These are phyloP conservation scores for Tangachromis dhanisi DNA, from an alignment of 2,113 vertebrate species.

Conservation along the genomic window DNA sequence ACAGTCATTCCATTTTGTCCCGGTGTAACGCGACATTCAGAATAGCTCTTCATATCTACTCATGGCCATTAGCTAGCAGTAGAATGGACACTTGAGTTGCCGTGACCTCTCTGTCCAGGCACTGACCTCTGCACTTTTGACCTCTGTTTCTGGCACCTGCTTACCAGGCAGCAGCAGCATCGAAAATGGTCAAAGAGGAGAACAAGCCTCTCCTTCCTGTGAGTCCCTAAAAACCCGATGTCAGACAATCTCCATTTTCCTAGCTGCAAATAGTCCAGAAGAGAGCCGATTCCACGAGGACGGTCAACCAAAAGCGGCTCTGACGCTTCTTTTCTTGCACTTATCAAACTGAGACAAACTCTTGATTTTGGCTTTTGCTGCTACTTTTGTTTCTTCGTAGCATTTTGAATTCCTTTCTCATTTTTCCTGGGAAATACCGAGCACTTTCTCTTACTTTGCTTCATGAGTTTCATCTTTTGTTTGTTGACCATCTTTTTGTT, in stretches of 20 bases:
- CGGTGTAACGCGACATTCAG: neutral
- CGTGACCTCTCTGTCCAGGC: slow-evolving; percentile 27
- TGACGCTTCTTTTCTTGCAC: neutral
- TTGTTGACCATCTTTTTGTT: slow-evolving; percentile 6
- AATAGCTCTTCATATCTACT: neutral
- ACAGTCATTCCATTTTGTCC: neutral
- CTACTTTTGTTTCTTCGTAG: neutral
- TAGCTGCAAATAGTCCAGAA: neutral
- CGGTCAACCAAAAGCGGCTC: neutral
- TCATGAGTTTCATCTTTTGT: neutral
- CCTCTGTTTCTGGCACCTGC: slow-evolving; percentile 70
- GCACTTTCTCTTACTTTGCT: neutral
- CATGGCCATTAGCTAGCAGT: slow-evolving; percentile 4
- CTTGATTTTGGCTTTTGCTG: neutral
- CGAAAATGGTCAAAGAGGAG: slow-evolving; percentile 78
- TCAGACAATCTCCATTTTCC: slow-evolving; percentile 2
- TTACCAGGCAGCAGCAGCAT: slow-evolving; percentile 77
- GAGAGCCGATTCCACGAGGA: neutral
- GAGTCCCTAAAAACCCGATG: slow-evolving; percentile 42
- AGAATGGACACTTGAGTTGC: slow-evolving; percentile 40
- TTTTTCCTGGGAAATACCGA: neutral
- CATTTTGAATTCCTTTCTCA: neutral
- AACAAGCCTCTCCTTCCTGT: slow-evolving; percentile 69
- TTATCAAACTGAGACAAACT: neutral
- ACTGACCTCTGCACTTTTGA: slow-evolving; percentile 48